Evolutionary conservation across 1,140 invertebrate genomes (phyloP), one percentile per base, ranked within the genome.

Genomic region (Saccostrea echinata): DNA sequence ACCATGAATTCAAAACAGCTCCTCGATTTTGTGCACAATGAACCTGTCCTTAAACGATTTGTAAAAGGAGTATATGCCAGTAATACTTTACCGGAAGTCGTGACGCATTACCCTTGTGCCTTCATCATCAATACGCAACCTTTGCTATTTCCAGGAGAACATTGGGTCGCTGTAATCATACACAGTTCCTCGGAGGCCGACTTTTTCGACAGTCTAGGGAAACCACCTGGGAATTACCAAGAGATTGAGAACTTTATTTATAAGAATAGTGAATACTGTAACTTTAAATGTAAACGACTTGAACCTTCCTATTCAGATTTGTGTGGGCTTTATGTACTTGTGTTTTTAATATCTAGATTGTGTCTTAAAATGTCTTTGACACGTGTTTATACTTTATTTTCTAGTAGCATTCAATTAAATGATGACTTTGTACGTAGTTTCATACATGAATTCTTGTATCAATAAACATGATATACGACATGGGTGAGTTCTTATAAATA

Each of bases 31-130:
- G 35, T 43, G 35, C 35, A 43, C 35, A 43, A 43, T 2, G 35
- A 43, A 43, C 35, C 35, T 43, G 35, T 43, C 35, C 35, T 43
- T 3, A 43, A 43, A 43, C 51, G 24, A 9, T 84, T 24, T 55
- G 57, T 88, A 4, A 84, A 80, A 84, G 86, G 83, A 53, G 33
- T 88, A 21, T 88, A 51, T 88, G 13, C 86, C 18, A 68, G 55
- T 43, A 55, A 84, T 55, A 84, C 57, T 27, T 88, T 88, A 55
- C 86, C 86, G 3, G 35, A 27, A 51, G 30, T 35, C 27, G 80
- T 82, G 30, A 57, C 35, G 13, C 18, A 18, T 1, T 84, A 84
- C 76, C 86, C 86, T 24, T 68, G 82, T 55, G 82, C 43, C 16
- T 84, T 64, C 64, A 53, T 84, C 13, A 33, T 64, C n/a, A 88